A percentile compares a stretch with the other conserved stretches of the same genome.
These are phyloP conservation scores for Leptopilina boulardi DNA, from an alignment of 1,140 invertebrate species.

Conservation along the genomic window DNA sequence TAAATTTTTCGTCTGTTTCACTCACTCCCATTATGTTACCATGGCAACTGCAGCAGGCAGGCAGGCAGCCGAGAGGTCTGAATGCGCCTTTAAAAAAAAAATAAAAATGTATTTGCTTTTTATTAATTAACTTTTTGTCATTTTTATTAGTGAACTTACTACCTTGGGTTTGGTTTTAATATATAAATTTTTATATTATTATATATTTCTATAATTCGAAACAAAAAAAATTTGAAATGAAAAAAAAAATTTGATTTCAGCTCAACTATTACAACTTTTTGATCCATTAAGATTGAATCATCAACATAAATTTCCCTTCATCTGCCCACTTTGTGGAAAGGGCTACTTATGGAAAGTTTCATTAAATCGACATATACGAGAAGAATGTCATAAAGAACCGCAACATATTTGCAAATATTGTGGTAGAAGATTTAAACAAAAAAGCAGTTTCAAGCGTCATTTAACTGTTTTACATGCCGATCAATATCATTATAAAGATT, in stretches of 20 bases:
- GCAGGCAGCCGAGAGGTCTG: too few relatives aligned
- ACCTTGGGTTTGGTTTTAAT: too few relatives aligned
- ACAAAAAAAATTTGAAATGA: not conserved
- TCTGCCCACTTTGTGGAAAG: slow-evolving; percentile 51
- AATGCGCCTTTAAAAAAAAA: too few relatives aligned
- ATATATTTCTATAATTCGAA: too few relatives aligned
- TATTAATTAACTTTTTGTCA: too few relatives aligned
- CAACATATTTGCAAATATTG: slow-evolving; percentile 69
- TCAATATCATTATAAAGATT: not conserved
- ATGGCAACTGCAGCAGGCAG: too few relatives aligned
- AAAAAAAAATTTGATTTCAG: slow-evolving; percentile 8
- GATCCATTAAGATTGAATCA: not conserved
- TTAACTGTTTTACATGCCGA: slow-evolving; percentile 46
- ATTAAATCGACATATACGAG: slow-evolving; percentile 65
- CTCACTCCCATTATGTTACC: too few relatives aligned
- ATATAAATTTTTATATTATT: too few relatives aligned
- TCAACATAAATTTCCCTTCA: slow-evolving; percentile 43
- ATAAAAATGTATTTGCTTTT: too few relatives aligned
- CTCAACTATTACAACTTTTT: not conserved
- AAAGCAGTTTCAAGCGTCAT: slow-evolving; percentile 60
- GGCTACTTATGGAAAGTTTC: slow-evolving; percentile 52
- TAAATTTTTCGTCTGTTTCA: too few relatives aligned
- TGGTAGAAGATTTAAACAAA: slow-evolving; percentile 74
- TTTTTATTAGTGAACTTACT: too few relatives aligned
- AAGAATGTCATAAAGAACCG: slow-evolving; percentile 69